Base-by-base conservation (phyloP, 2,888 invertebrate species). In the Schrankia costaestrigalis region DNA sequence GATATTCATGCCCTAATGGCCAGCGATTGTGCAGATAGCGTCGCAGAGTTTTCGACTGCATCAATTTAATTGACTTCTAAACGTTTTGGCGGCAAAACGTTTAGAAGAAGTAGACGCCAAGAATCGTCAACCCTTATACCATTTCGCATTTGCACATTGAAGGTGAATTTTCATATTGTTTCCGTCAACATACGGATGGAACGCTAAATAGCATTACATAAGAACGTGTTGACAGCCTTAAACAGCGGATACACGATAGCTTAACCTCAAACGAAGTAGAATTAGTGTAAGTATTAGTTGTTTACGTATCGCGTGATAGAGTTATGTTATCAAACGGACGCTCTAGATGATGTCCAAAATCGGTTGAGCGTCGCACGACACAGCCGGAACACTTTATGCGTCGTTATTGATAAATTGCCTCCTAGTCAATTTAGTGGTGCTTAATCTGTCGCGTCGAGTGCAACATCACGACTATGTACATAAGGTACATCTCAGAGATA, bases 391-490 rank as follows among this genome's bases (percentile, higher is more conserved):
- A 78, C 84, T 85, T 75, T 52, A 74, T 70, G 69, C 75, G 79
- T 79, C 83, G 78, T 85, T 85, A 86, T 86, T 86, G 85, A 85
- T 85, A 86, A 86, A 86, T 86, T 86, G 82, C 84, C 58, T 46
- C 56, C 47, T 48, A 62, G 66, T 71, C 79, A 77, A 81, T 77
- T 77, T 74, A 60, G 51, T 60, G 57, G 58, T 67, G 66, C 69
- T 76, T 64, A 67, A 64, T 57, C 58, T 53, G 60, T 47, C 59
- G 57, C 51, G 44, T 55, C 51, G 52, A 63, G 41, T 69, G 74
- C 69, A 63, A 56, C 63, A 57, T 56, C 55, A 51, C 50, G 47
- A 46, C 31, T 42, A 41, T 9, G 27, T 46, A 39, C 37, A 41
- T 56, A 63, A 53, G 40, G 37, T 41, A 55, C 63, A 55, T 45